These are phyloP conservation scores for Triplophysa siluroides DNA, from an alignment of 2,113 vertebrate genomes.

Conservation along the genomic window DNA sequence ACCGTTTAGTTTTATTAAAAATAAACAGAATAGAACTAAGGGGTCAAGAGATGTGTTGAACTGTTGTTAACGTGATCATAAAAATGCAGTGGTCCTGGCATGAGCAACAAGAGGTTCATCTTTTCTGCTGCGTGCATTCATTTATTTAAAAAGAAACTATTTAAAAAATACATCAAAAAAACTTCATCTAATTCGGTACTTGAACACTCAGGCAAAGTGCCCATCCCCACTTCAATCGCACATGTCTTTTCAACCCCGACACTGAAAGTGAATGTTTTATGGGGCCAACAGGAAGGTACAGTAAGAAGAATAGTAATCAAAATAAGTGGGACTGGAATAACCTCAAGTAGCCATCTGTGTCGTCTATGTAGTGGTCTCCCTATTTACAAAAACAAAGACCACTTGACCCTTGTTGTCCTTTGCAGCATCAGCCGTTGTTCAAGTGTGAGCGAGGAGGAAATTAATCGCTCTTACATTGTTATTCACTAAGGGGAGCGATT, in stretches of 20 bases:
- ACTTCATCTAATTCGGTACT: no score
- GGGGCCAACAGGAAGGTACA: background rate
- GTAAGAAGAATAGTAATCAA: background rate
- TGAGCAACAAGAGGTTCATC: no score
- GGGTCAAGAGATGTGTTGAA: no score
- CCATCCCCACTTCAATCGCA: no score
- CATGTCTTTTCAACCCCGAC: background rate
- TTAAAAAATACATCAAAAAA: no score
- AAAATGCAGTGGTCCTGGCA: no score
- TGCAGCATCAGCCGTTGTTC: background rate
- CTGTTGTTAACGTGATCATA: no score
- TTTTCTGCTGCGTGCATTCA: no score
- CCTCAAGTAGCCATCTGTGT: background rate
- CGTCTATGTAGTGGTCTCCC: background rate
- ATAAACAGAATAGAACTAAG: no score
- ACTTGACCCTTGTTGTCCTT: slow-evolving; percentile 13
- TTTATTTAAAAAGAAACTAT: no score
- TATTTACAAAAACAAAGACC: background rate
- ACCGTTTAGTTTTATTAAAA: no score
- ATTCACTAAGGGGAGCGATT: background rate
- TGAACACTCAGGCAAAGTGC: no score
- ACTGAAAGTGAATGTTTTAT: background rate
- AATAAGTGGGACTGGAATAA: background rate
- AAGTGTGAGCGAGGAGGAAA: slow-evolving; percentile 15
- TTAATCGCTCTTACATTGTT: background rate